phyloP scores from a whole-genome alignment of 2,888 invertebrate species.

The Troides aeacus region DNA sequence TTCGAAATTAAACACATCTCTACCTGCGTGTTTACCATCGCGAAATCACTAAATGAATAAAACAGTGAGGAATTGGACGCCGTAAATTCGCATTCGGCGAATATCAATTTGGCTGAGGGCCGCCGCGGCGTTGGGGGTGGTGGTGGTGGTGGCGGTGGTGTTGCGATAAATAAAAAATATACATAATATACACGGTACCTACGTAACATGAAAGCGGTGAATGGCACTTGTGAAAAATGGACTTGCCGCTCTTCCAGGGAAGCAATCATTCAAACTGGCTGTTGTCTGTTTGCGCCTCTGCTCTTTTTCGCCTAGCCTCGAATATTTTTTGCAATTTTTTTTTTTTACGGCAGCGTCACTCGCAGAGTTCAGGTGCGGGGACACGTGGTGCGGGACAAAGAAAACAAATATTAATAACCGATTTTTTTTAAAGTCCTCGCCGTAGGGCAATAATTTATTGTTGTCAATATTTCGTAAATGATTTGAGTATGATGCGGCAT shows the following conservation, averaged over 20 bases:
- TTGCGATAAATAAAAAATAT: slow-evolving; percentile 74
- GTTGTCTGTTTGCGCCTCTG: slow-evolving; percentile 78
- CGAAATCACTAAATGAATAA: slow-evolving; percentile 79
- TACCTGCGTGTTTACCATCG: slow-evolving; percentile 76
- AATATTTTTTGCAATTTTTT: slow-evolving; percentile 71
- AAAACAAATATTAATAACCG: slow-evolving; percentile 79
- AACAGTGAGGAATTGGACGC: slow-evolving; percentile 72
- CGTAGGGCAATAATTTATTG: slow-evolving; percentile 66
- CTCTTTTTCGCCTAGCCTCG: slow-evolving; percentile 70
- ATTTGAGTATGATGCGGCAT: slow-evolving; percentile 75
- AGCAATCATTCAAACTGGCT: slow-evolving; percentile 80
- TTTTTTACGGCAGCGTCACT: slow-evolving; percentile 71
- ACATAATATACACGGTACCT: slow-evolving; percentile 64
- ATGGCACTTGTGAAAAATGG: slow-evolving; percentile 81
- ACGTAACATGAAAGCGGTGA: slow-evolving; percentile 76
- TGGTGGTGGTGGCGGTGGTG: slow-evolving; percentile 32
- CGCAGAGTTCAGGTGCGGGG: slow-evolving; percentile 77
- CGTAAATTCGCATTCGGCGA: slow-evolving; percentile 73
- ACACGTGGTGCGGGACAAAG: slow-evolving; percentile 77
- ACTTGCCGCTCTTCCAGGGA: slow-evolving; percentile 79
- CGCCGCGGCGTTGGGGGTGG: slow-evolving; percentile 43
- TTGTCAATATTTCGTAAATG: slow-evolving; percentile 80
- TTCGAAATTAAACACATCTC: slow-evolving; percentile 78
- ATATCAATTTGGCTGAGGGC: slow-evolving; percentile 74
- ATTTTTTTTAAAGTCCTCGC: slow-evolving; percentile 75